phyloP scores from a whole-genome alignment of 2,888 invertebrate species.

The Callimorpha dominula region DNA sequence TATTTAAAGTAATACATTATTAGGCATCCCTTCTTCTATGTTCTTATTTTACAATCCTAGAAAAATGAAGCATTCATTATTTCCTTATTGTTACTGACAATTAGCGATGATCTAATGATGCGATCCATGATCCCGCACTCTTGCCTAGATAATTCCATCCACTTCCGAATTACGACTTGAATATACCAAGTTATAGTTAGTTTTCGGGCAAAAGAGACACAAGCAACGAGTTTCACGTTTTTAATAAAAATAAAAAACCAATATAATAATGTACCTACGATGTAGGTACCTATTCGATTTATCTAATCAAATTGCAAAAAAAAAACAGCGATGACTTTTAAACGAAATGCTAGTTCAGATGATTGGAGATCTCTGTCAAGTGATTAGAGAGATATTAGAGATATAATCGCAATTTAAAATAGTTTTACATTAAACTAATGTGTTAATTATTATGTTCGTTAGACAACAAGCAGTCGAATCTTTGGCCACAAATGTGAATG shows the following conservation, averaged over 20 bases:
- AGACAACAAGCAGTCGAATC: neutral
- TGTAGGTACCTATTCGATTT: no score
- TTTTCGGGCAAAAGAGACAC: neutral
- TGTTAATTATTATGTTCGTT: neutral
- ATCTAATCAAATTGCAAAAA: no score
- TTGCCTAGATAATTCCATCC: neutral
- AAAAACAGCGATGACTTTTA: no score
- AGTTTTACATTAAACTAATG: neutral
- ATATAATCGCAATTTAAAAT: neutral
- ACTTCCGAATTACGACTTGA: neutral
- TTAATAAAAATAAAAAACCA: neutral
- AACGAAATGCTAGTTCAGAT: neutral
- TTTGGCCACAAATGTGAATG: constrained; percentile 8
- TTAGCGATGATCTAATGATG: neutral
- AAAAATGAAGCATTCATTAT: neutral
- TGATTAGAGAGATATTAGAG: neutral
- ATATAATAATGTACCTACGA: no score
- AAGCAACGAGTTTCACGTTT: neutral
- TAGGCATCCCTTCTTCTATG: neutral
- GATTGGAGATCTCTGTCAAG: neutral
- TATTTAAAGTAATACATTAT: neutral
- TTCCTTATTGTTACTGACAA: neutral
- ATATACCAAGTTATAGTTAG: neutral
- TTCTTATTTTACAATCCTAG: neutral
- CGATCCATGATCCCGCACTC: neutral